phyloP scores from a whole-genome alignment of 1,140 invertebrate genomes.

The Pseudomyrmex cubaensis region DNA sequence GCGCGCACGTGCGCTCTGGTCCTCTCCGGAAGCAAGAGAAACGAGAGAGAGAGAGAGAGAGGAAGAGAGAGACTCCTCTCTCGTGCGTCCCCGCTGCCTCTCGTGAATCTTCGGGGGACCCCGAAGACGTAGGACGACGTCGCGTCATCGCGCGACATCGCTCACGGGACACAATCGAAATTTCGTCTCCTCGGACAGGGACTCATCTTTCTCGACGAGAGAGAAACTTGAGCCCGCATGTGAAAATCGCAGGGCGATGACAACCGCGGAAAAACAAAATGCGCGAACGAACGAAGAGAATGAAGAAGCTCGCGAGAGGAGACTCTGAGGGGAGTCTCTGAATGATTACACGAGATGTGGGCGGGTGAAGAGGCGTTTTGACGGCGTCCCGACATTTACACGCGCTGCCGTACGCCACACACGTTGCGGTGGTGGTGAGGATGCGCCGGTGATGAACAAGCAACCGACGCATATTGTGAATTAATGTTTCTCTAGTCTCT shows the following conservation, averaged over 20 bases:
- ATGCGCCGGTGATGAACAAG: neutral
- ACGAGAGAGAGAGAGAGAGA: slow-evolving; percentile 2
- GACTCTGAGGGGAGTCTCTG: too few relatives aligned
- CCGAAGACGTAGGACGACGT: slow-evolving; percentile 39
- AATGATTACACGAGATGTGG: too few relatives aligned
- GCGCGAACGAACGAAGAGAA: neutral
- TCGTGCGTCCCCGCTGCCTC: slow-evolving; percentile 62
- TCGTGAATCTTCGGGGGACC: slow-evolving; percentile 56
- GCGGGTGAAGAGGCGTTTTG: slow-evolving; percentile 24
- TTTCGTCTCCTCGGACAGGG: neutral
- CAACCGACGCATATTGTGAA: neutral
- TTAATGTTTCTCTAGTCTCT: neutral
- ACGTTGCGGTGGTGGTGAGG: neutral
- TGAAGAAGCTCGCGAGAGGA: slow-evolving; percentile 53
- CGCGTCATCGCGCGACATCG: slow-evolving; percentile 57
- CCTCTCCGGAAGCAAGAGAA: slow-evolving; percentile 34
- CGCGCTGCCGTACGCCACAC: slow-evolving; percentile 25
- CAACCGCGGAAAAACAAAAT: too few relatives aligned
- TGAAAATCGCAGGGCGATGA: neutral
- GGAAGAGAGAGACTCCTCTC: neutral
- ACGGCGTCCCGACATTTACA: slow-evolving; percentile 45
- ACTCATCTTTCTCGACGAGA: neutral
- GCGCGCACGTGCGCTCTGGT: slow-evolving; percentile 76
- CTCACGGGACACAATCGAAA: slow-evolving; percentile 45
- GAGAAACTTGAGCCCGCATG: neutral